Evolutionary conservation across 2,797 vertebrate species (phyloP).

Genomic region (Acipenser oxyrinchus): DNA sequence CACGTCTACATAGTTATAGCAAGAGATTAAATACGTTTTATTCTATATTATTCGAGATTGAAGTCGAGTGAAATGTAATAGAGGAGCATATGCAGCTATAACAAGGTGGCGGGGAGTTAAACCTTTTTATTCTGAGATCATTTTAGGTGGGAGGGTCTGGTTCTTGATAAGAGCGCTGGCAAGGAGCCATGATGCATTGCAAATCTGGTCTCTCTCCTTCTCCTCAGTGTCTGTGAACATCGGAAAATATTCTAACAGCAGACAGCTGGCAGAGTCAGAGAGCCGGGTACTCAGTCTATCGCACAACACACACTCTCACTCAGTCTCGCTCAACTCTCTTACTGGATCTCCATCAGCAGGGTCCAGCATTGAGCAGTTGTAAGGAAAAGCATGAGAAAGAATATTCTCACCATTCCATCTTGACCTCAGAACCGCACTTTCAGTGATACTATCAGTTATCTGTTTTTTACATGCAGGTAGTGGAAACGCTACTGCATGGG

Average conservation of each 20-base stretch:
- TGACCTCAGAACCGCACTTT: conserved; percentile 49
- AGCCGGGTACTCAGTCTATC: conserved; percentile 14
- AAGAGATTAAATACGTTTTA: too few relatives aligned
- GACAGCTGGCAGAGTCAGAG: conserved; percentile 18
- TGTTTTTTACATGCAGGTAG: conserved; percentile 48
- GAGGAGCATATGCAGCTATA: too few relatives aligned
- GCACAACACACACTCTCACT: background rate
- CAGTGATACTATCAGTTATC: conserved; percentile 58
- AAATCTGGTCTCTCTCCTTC: conserved; percentile 7
- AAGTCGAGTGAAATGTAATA: too few relatives aligned
- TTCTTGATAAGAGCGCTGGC: conserved; percentile 31
- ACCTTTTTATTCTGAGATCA: conserved; percentile 20
- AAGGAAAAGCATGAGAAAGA: conserved; percentile 66
- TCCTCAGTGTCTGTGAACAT: conserved; percentile 4
- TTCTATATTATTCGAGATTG: too few relatives aligned
- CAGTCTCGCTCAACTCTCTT: conserved; percentile 8
- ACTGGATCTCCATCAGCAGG: background rate
- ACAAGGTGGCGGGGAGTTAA: background rate
- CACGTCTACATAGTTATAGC: too few relatives aligned
- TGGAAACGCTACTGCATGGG: conserved; percentile 48
- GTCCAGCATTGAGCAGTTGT: conserved; percentile 4
- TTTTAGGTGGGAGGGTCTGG: conserved; percentile 31
- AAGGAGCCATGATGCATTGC: conserved; percentile 25
- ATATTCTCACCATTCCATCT: conserved; percentile 44
- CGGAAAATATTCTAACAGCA: conserved; percentile 19